Evolutionary conservation across 2,888 invertebrate species (phyloP), one percentile per base, ranked within the genome.

Genomic region (Pristionchus maxplancki): DNA sequence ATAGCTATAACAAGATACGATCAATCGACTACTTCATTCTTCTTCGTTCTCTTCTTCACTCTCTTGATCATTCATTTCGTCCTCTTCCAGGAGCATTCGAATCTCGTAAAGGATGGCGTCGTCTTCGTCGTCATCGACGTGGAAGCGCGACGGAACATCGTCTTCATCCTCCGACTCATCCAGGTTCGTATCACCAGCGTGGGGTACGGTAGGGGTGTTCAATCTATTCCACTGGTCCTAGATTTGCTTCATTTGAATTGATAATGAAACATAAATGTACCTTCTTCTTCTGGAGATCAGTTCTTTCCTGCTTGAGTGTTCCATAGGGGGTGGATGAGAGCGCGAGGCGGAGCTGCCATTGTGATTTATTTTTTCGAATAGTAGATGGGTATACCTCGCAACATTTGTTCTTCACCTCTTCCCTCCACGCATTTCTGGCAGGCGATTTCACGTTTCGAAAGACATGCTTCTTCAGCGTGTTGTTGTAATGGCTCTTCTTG

Each of bases 151-250:
- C 13, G 40, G 37, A 1, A 40, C 4, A 13, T 74, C 74, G 17
- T 74, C 74, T 24, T 74, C 74, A 13, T 74, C 74, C 9, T 13
- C 74, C 11, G 74, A 74, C n/a, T 74, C 74, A 3, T 74, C 74
- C 5, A 74, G 37, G 40, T 74, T 74, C 15, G 40, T 11, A 31
- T 74, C 74, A 44, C n/a, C 24, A 15, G 40, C 31, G 40, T 34
- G 74, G 24, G 74, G 74, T 40, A 40, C 74, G 24, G 24, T 40
- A 13, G 74, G 74, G 13, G 74, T 74, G 40, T 74, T 74, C 24
- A 40, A 1, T 2, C 3, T 31, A 15, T 64, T 64, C 64, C 64
- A 64, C 28, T 28, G 64, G 8, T n/a, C 28, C 64, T 64, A 28
- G 31, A 28, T n/a, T n/a, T 13, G 20, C 5, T 58, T 17, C 17